Conservation (phyloP, 2,888 invertebrate genomes). For the Plusia festucae region DNA sequence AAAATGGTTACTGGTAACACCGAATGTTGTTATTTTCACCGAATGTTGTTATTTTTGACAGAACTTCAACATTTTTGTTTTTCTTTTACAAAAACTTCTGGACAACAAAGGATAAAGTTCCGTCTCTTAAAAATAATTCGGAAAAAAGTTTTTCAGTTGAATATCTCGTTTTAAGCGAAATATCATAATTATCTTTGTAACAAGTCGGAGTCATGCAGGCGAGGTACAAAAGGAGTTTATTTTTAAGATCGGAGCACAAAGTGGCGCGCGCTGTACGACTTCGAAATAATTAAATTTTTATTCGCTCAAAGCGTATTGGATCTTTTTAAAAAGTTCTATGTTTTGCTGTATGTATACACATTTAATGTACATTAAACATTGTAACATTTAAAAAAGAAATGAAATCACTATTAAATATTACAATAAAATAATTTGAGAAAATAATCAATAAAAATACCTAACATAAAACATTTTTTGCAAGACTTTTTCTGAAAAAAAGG, state of each 20-base stretch:
- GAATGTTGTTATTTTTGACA: not conserved
- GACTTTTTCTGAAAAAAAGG: no score
- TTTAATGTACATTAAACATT: not conserved
- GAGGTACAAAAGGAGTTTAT: slow-evolving; percentile 75
- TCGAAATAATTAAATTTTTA: slow-evolving; percentile 65
- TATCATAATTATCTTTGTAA: slow-evolving; percentile 53
- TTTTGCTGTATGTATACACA: not conserved
- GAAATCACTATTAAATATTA: no score
- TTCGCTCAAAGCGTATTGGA: slow-evolving; percentile 49
- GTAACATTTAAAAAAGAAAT: not conserved
- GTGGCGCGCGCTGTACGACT: slow-evolving; percentile 53
- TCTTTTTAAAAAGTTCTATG: slow-evolving; percentile 45
- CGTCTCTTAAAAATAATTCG: slow-evolving; percentile 11
- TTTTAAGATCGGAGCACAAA: slow-evolving; percentile 70
- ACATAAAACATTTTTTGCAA: no score
- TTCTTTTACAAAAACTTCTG: not conserved
- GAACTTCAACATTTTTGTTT: not conserved
- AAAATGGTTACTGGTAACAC: not conserved
- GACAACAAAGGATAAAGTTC: slow-evolving; percentile 4
- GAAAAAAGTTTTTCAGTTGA: slow-evolving; percentile 14
- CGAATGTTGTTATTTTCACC: not conserved
- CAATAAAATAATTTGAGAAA: no score
- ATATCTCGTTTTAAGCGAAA: slow-evolving; percentile 44
- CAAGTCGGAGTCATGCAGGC: slow-evolving; percentile 58
- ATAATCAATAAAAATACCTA: no score